Percentiles rank a stretch among this genome's conserved stretches.
Conservation (phyloP, 2,888 invertebrate genomes). For the Hirtodrosophila confusa region DNA sequence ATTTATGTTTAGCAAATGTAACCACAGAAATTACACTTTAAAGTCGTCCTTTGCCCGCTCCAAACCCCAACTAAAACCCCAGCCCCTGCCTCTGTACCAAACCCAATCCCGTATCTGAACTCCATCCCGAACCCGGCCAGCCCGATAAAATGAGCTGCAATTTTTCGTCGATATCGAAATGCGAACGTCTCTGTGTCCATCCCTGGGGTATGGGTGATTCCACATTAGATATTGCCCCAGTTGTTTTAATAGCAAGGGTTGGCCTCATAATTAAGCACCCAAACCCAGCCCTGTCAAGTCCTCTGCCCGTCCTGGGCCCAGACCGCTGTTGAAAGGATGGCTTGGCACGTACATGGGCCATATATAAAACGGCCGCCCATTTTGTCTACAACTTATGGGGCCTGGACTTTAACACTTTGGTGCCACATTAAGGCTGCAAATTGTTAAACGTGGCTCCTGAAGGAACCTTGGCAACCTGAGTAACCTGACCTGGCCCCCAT, state of each 20-base stretch:
- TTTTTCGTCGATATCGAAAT: slow-evolving; percentile 71
- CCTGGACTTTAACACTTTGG: slow-evolving; percentile 76
- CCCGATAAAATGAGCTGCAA: slow-evolving; percentile 53
- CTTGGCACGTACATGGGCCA: slow-evolving; percentile 68
- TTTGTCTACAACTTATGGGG: slow-evolving; percentile 67
- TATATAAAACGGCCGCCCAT: slow-evolving; percentile 65
- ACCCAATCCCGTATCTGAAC: too few relatives aligned
- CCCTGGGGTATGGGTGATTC: slow-evolving; percentile 3
- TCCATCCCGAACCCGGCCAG: too few relatives aligned
- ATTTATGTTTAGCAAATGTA: slow-evolving; percentile 77
- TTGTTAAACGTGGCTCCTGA: slow-evolving; percentile 70
- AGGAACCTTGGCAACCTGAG: slow-evolving; percentile 21
- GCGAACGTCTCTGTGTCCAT: slow-evolving; percentile 10
- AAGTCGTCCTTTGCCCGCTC: slow-evolving; percentile 35
- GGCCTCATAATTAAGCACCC: slow-evolving; percentile 69
- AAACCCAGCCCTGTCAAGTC: slow-evolving; percentile 4
- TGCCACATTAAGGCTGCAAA: slow-evolving; percentile 77
- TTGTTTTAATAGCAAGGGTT: slow-evolving; percentile 71
- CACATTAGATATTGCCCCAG: slow-evolving; percentile 68
- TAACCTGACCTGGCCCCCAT: slow-evolving; percentile 19
- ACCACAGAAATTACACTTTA: slow-evolving; percentile 78
- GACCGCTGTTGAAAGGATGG: slow-evolving; percentile 48
- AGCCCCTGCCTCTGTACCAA: too few relatives aligned
- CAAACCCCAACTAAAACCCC: too few relatives aligned
- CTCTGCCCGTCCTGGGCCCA: slow-evolving; percentile 10